Conservation (phyloP, 1,140 invertebrate genomes). For the Diabrotica undecimpunctata region DNA sequence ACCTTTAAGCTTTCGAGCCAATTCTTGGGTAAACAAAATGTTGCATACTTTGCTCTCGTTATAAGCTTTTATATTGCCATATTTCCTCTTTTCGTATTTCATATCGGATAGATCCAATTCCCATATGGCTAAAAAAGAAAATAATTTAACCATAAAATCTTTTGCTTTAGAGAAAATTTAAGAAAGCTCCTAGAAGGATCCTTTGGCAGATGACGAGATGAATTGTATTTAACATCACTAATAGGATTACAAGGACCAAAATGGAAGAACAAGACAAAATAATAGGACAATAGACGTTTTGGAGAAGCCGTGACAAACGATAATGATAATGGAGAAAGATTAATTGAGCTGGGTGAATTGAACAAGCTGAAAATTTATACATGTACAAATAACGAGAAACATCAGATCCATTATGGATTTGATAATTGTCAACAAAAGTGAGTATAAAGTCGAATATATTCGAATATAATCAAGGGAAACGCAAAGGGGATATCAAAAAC, state of each 20-base stretch:
- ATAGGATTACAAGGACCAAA: background rate
- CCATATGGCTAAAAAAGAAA: slow-evolving; percentile 43
- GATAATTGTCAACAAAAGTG: no score
- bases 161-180: background rate
- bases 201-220: background rate
- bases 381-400: no score
- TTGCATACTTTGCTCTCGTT: slow-evolving; percentile 73
- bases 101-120: slow-evolving; percentile 66
- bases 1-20: slow-evolving; percentile 59
- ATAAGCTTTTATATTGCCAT: slow-evolving; percentile 59
- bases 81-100: slow-evolving; percentile 59
- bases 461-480: no score
- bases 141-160: background rate
- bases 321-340: no score
- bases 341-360: no score
- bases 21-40: slow-evolving; percentile 65
- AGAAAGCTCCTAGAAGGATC: background rate
- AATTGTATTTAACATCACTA: no score
- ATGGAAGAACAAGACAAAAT: background rate
- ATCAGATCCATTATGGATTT: no score
- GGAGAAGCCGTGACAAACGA: no score
- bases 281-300: background rate
- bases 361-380: no score
- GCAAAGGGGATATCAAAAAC: no score
- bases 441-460: no score